Evolutionary conservation across 1,140 invertebrate genomes (phyloP), one percentile per base, ranked within the genome.

Genomic region (Drosophila tsacasi): DNA sequence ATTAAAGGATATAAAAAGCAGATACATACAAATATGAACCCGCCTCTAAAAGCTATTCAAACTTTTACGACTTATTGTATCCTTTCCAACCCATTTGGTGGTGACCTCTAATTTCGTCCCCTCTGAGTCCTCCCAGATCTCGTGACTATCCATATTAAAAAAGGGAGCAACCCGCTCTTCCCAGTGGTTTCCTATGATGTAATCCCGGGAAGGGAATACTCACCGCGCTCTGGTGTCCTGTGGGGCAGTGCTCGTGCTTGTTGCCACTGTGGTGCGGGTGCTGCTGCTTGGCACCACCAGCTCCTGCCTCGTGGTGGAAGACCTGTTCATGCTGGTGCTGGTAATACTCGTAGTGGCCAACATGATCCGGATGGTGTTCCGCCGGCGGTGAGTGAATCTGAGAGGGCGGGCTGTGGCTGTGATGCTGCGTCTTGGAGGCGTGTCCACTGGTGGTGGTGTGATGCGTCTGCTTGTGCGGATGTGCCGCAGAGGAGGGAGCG

Each of bases 191-290:
- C 59, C 27, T 30, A 80, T 86, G 83, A 83, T 83, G 80, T 87
- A 83, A 81, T 65, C 60, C 49, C 37, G 39, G 32, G 17, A 19
- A 50, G 40, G 54, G 54, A 25, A 17, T 12, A 80, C 83, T 92
- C 68, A 92, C 91, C 80, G 91, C 64, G 47, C 91, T 91, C 62
- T 92, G 91, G 54, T 92, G 91, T 81, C 87, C 91, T 79, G 81
- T 91, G 58, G 90, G 90, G 69, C 90, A 92, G 13, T 92, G 91
- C 68, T 92, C 91, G 59, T 92, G 91, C 63, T 92, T 92, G 58
- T 92, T 81, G 63, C 25, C 81, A 49, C 39, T 30, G 30, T 73
- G 69, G 17, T 76, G 69, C 4, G 44, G 75, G 17, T 66, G 49
- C 12, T 66, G 44, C 10, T 73, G 69, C 42, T 78, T 81, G 50